Base-by-base conservation (phyloP, 64 coral and sea anemone species). In the Dendrophyllia cribrosa region DNA sequence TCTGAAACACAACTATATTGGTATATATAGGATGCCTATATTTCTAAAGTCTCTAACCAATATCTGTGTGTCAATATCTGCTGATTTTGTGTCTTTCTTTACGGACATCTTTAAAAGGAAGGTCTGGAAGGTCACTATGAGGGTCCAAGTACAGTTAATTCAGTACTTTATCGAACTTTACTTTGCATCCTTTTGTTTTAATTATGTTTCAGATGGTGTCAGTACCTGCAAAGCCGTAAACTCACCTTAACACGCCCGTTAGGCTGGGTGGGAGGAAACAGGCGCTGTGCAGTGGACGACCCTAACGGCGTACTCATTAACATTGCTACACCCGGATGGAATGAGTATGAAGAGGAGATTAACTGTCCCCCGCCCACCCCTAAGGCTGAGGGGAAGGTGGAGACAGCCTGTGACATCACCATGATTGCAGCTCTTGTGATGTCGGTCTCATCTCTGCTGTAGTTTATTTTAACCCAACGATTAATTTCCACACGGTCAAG, bases 321-420 rank as follows among this genome's bases (percentile, higher is more conserved):
- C 72, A 88, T 88, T 10, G 87, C 87, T 21, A 88, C 74, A 15
- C 87, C 87, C 6, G 87, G 72, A 22, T 88, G 87, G 87, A 88
- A 88, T 34, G 87, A 88, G 17, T 64, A 88, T 23, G 58, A 88
- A 9, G 87, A 88, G 17, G 87, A 88, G 60, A 60, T 65, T 20
- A 44, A 64, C 20, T 88, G 87, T 34, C 59, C 56, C 16, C 2
- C 75, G 9, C 55, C 72, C 34, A 34, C 34, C 34, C 34, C 34
- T 34, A 34, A 34, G 53, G 70, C 4, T 10, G 46, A 34, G 9
- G 44, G 79, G 79, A 51, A 43, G 17, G 16, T 83, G 16, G 5
- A 88, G 17, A 50, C 2, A 62, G 72, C 55, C 15, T 66, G 61
- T 9, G 20, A 22, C 3, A 12, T 83, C 5, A 20, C 60, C 10